Percentiles rank a stretch among this genome's conserved stretches.
phyloP scores from a whole-genome alignment of 2,888 invertebrate genomes.

The Philaethria dido region DNA sequence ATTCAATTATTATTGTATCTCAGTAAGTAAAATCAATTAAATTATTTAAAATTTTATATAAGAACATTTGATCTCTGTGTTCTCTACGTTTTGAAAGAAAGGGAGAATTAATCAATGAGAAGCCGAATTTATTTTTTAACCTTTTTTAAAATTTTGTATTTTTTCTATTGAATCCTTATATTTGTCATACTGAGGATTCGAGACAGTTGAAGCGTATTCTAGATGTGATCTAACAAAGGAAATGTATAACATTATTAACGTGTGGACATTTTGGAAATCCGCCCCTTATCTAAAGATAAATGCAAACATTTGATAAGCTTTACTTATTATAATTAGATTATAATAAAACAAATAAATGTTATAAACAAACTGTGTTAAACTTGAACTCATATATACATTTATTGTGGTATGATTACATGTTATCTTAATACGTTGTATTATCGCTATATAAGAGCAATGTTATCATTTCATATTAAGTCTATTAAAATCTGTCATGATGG shows the following conservation, averaged over 20 bases:
- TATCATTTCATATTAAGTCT: background rate
- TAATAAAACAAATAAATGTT: too few relatives aligned
- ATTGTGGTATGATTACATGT: background rate
- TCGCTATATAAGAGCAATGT: background rate
- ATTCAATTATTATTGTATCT: too few relatives aligned
- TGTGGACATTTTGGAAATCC: background rate
- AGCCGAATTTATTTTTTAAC: background rate
- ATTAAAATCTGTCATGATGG: background rate
- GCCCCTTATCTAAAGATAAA: background rate
- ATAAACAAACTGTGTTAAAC: too few relatives aligned
- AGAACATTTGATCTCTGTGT: too few relatives aligned
- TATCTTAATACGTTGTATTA: background rate
- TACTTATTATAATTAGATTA: background rate
- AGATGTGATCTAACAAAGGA: background rate
- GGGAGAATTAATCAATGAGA: background rate
- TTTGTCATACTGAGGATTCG: background rate
- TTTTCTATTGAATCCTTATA: background rate
- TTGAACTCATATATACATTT: too few relatives aligned
- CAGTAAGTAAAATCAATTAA: too few relatives aligned
- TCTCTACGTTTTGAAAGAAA: too few relatives aligned
- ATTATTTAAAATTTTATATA: too few relatives aligned
- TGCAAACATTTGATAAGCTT: background rate
- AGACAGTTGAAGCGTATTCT: background rate
- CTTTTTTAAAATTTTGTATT: background rate
- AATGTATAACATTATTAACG: background rate